Conservation (phyloP, 1,140 invertebrate genomes). For the Megalonaias nervosa region DNA sequence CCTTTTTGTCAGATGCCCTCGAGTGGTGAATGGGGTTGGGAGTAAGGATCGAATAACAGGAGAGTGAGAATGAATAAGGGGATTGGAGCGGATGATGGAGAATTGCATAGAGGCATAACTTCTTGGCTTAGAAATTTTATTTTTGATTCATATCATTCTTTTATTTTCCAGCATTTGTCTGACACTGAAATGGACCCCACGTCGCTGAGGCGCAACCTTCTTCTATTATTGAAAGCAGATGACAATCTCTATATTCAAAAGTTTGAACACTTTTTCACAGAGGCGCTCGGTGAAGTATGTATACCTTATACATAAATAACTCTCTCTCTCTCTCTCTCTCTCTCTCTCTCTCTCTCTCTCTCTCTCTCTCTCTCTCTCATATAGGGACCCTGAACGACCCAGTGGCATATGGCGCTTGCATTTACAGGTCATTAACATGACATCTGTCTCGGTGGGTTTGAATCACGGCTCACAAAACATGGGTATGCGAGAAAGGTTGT, state of each 20-base stretch:
- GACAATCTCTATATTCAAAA: constrained; percentile 12
- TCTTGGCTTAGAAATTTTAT: neutral
- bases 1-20: neutral
- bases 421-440: no score
- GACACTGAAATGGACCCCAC: constrained; percentile 13
- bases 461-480: no score
- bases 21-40: neutral
- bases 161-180: constrained; percentile 17
- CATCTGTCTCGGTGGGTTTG: no score
- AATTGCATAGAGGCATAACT: no score
- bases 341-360: constrained; percentile 21
- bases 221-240: constrained; percentile 17
- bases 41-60: neutral
- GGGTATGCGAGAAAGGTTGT: no score
- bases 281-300: constrained; percentile 10
- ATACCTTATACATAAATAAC: neutral
- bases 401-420: no score
- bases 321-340: constrained; percentile 5
- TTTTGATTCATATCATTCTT: neutral
- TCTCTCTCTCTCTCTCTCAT: neutral
- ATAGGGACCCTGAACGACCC: neutral
- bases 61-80: neutral
- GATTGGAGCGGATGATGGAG: no score
- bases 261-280: constrained; percentile 28
- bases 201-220: constrained; percentile 16